Evolutionary conservation across 2,113 vertebrate species (phyloP).

Genomic region (Lucifuga dentata): DNA sequence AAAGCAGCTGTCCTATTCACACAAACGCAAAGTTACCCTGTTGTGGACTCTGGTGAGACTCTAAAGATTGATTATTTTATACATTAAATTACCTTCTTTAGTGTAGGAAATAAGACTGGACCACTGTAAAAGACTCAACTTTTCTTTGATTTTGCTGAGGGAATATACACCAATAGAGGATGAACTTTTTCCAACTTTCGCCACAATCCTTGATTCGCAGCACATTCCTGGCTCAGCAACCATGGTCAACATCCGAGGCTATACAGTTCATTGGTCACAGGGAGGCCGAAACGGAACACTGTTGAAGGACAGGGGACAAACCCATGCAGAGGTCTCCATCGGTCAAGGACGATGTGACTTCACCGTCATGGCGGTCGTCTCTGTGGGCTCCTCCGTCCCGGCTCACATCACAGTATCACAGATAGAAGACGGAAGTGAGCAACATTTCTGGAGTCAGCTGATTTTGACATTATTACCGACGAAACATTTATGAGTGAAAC

Average conservation of each 20-base stretch:
- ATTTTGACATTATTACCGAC: no score
- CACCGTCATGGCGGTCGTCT: slow-evolving; percentile 51
- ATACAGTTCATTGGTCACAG: slow-evolving; percentile 58
- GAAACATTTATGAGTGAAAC: neutral
- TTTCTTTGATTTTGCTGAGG: neutral
- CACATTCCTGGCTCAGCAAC: slow-evolving; percentile 14
- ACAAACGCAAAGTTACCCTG: slow-evolving; percentile 55
- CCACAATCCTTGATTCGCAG: slow-evolving; percentile 36
- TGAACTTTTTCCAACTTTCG: neutral
- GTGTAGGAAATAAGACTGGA: no score
- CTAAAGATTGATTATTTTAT: no score
- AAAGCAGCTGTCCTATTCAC: neutral
- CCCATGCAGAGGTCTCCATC: slow-evolving; percentile 40
- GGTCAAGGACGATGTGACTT: slow-evolving; percentile 54
- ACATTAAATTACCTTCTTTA: no score
- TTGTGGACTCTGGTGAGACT: slow-evolving; percentile 71
- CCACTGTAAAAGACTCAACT: neutral
- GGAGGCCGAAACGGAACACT: slow-evolving; percentile 1
- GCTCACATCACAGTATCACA: slow-evolving; percentile 58
- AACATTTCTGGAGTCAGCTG: neutral
- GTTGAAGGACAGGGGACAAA: slow-evolving; percentile 25
- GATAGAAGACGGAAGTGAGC: slow-evolving; percentile 25
- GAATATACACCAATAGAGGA: neutral
- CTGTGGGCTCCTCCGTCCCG: slow-evolving; percentile 3
- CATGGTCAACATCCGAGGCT: slow-evolving; percentile 31